These are phyloP conservation scores for Idaea biselata DNA, from an alignment of 2,888 invertebrate species.

Conservation along the genomic window DNA sequence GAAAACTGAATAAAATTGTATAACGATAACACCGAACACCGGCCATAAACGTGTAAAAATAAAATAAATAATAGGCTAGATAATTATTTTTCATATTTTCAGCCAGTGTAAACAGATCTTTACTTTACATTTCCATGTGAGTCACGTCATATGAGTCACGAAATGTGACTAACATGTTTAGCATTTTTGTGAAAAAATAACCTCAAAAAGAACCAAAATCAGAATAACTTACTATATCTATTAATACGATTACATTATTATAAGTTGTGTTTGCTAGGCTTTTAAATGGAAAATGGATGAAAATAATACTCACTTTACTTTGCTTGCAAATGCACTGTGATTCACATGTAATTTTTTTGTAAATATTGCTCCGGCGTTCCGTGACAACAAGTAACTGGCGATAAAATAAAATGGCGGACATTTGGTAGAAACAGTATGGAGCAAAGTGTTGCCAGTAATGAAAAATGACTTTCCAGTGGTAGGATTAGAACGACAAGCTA, in stretches of 20 bases:
- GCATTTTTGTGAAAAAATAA: slow-evolving; percentile 9
- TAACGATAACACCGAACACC: slow-evolving; percentile 7
- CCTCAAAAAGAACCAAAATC: slow-evolving; percentile 6
- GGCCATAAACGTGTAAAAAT: neutral
- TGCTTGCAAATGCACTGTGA: slow-evolving; percentile 12
- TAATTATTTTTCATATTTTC: slow-evolving; percentile 5
- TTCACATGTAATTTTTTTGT: slow-evolving; percentile 11
- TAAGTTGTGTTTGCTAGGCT: slow-evolving; percentile 4
- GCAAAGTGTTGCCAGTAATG: slow-evolving; percentile 6
- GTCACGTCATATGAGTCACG: too few species aligned
- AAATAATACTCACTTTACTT: slow-evolving; percentile 13
- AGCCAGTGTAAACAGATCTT: slow-evolving; percentile 10
- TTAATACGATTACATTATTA: slow-evolving; percentile 8
- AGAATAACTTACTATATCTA: slow-evolving; percentile 13
- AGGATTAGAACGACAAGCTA: neutral
- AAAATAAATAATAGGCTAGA: neutral
- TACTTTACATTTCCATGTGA: slow-evolving; percentile 10
- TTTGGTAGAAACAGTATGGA: slow-evolving; percentile 4
- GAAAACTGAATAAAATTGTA: slow-evolving; percentile 4
- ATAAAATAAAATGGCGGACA: slow-evolving; percentile 1
- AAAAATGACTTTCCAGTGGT: slow-evolving; percentile 5
- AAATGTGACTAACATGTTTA: slow-evolving; percentile 10
- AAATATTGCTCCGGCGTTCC: slow-evolving; percentile 9
- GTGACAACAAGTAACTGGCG: slow-evolving; percentile 7
- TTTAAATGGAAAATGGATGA: slow-evolving; percentile 8